Conservation (phyloP, 2,888 invertebrate genomes). For the Phyllotreta cruciferae region DNA sequence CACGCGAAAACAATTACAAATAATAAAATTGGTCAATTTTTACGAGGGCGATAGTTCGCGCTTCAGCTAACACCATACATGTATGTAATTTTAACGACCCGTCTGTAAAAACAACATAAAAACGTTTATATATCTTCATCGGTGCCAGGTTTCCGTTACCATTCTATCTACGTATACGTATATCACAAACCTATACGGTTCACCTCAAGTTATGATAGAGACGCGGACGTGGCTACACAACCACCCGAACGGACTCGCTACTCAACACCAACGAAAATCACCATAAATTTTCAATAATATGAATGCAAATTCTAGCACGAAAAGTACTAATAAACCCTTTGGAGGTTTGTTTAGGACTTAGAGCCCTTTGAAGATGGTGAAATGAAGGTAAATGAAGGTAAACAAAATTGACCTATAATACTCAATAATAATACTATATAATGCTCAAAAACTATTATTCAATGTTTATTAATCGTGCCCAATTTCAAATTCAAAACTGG, state of each 20-base stretch:
- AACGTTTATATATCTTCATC: conserved; percentile 59
- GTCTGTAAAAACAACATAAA: conserved; percentile 59
- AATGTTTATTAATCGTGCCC: too few species aligned
- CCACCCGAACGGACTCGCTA: conserved; percentile 1
- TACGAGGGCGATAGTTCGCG: conserved; percentile 19
- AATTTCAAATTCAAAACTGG: too few species aligned
- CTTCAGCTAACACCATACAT: conserved; percentile 29
- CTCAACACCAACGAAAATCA: not conserved
- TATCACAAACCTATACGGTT: conserved; percentile 38
- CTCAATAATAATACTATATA: too few species aligned
- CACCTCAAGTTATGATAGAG: conserved; percentile 51
- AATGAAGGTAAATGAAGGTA: too few species aligned
- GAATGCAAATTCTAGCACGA: too few species aligned
- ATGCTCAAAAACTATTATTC: too few species aligned
- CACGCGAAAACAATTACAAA: conserved; percentile 17
- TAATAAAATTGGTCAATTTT: conserved; percentile 29
- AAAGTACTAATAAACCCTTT: too few species aligned
- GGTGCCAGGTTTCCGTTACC: conserved; percentile 57
- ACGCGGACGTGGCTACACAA: conserved; percentile 19
- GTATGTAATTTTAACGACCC: conserved; percentile 54
- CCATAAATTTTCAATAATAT: too few species aligned
- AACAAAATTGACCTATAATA: too few species aligned
- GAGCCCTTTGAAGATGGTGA: too few species aligned
- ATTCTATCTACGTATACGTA: conserved; percentile 45
- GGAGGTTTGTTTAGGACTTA: too few species aligned